Percentiles rank a stretch among this genome's conserved stretches.
Evolutionary conservation across 2,797 vertebrate genomes (phyloP).

Genomic region (Meda fulgida): DNA sequence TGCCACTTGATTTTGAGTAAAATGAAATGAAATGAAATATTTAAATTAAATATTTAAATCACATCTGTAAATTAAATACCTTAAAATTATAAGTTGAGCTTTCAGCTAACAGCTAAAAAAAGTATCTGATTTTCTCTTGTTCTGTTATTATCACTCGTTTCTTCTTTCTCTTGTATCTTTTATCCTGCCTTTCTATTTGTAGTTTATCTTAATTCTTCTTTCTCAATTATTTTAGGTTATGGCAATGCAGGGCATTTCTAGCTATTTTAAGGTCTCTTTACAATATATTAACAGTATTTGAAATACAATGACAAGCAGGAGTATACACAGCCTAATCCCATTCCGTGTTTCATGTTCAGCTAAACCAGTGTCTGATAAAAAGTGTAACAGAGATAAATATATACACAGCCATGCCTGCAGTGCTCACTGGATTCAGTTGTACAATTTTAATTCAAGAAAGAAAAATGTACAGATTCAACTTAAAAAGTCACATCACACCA

Average conservation of each 20-base stretch:
- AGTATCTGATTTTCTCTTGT: neutral
- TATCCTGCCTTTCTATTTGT: neutral
- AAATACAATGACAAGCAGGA: neutral
- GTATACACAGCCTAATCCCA: neutral
- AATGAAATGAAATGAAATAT: neutral
- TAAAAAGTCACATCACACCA: conserved; percentile 16
- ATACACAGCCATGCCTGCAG: neutral
- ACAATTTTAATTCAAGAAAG: neutral
- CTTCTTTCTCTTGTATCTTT: neutral
- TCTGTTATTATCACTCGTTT: neutral
- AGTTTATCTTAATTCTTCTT: neutral
- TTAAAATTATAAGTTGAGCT: neutral
- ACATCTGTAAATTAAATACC: neutral
- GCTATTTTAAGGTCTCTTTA: conserved; percentile 16
- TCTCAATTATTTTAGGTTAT: neutral
- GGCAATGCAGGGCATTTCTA: neutral
- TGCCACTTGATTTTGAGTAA: neutral
- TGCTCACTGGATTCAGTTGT: neutral
- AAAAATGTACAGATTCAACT: neutral
- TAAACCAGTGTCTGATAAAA: conserved; percentile 17
- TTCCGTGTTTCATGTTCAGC: conserved; percentile 16
- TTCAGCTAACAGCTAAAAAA: neutral
- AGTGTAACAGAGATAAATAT: conserved; percentile 1
- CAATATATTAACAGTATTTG: conserved; percentile 9
- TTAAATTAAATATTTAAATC: no score